Percentiles rank a stretch among this genome's conserved stretches.
Evolutionary conservation across 2,113 vertebrate species (phyloP).

Genomic region (Eupsittula cactorum): DNA sequence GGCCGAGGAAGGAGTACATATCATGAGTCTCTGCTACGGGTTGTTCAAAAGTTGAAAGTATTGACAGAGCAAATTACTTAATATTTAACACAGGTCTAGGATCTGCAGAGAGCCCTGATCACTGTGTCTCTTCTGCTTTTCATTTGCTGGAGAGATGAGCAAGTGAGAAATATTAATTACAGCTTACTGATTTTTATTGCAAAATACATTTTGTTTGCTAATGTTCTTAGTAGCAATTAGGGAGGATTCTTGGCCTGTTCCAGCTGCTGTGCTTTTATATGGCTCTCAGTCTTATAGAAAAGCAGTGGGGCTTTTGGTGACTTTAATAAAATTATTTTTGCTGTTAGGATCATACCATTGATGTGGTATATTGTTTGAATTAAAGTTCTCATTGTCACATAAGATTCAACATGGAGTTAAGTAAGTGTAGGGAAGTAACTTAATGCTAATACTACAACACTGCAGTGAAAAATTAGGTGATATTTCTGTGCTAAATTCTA

Average conservation of each 20-base stretch:
- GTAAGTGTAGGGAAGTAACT: neutral
- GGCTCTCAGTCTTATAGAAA: slow-evolving; percentile 17
- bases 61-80: neutral
- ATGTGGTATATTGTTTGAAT: slow-evolving; percentile 1
- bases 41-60: neutral
- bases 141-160: neutral
- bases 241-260: neutral
- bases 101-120: neutral
- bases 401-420: slow-evolving; percentile 27
- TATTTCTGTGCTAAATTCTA: neutral
- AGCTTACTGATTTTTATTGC: neutral
- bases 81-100: neutral
- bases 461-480: neutral
- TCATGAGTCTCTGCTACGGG: neutral
- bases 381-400: slow-evolving; percentile 39
- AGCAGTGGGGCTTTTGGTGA: neutral
- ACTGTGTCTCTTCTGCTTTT: neutral
- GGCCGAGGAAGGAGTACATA: neutral
- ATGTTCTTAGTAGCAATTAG: neutral
- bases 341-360: neutral
- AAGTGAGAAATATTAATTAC: neutral
- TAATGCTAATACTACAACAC: neutral
- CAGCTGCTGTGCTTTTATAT: slow-evolving; percentile 25
- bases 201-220: neutral
- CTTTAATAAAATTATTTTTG: slow-evolving; percentile 40